A percentile compares a stretch with the other conserved stretches of the same genome.
Conservation (phyloP, 2,797 vertebrate species). For the Champsocephalus esox region DNA sequence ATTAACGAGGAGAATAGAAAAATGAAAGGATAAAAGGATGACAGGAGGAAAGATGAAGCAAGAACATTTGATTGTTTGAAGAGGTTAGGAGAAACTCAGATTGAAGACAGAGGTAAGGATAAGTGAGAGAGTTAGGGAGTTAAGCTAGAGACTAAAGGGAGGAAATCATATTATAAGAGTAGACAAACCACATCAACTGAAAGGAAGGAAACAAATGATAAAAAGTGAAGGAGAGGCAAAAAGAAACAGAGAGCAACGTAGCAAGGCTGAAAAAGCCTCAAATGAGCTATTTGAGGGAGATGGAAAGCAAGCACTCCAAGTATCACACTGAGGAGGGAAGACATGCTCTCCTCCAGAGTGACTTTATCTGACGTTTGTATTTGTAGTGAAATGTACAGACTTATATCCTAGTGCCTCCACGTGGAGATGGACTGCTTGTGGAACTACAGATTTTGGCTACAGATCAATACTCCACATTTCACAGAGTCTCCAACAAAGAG, state of each 20-base stretch:
- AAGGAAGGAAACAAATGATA: constrained; percentile 18
- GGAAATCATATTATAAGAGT: constrained; percentile 18
- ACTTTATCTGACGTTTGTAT: constrained; percentile 46
- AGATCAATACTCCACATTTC: constrained; percentile 58
- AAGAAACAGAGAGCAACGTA: constrained; percentile 17
- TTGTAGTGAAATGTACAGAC: constrained; percentile 49
- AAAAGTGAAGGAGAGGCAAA: constrained; percentile 20
- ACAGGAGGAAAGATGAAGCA: constrained; percentile 5
- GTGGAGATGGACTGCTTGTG: constrained; percentile 38
- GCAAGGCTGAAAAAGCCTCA: constrained; percentile 43
- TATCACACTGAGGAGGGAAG: constrained; percentile 31
- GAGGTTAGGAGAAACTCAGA: not conserved
- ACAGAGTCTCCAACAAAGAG: constrained; percentile 17
- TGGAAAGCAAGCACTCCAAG: constrained; percentile 35
- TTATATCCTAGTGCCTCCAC: constrained; percentile 18
- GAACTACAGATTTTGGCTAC: constrained; percentile 34
- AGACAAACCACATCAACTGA: constrained; percentile 30
- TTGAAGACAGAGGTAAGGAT: not conserved
- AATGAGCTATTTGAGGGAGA: constrained; percentile 61
- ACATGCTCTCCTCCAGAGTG: constrained; percentile 19
- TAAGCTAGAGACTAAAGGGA: not conserved
- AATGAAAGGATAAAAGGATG: constrained; percentile 25
- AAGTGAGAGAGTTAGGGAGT: not conserved
- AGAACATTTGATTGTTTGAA: not conserved
- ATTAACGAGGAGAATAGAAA: not conserved